phyloP scores from a whole-genome alignment of 2,888 invertebrate species.

The Suillia variegata region DNA sequence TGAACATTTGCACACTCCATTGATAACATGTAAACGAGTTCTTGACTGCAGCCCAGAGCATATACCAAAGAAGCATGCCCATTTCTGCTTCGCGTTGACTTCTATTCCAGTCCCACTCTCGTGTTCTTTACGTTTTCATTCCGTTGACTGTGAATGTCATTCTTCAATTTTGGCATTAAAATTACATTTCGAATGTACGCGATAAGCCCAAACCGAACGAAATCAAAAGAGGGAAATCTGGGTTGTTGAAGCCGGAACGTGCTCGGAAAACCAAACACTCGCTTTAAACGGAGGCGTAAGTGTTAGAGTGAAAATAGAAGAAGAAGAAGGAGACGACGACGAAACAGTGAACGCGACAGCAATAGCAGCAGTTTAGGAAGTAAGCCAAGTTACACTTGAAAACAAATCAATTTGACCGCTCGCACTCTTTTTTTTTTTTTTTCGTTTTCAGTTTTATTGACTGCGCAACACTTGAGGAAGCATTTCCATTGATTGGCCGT shows the following conservation, averaged over 20 bases:
- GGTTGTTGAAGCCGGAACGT: slow-evolving; percentile 37
- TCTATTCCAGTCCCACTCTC: too few relatives aligned
- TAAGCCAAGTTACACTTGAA: too few relatives aligned
- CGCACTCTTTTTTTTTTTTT: slow-evolving; percentile 6
- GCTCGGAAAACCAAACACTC: slow-evolving; percentile 34
- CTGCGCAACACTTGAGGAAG: slow-evolving; percentile 37
- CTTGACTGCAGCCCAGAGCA: too few relatives aligned
- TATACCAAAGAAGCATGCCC: too few relatives aligned
- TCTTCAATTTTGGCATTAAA: neutral
- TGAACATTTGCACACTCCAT: slow-evolving; percentile 5
- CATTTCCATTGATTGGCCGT: slow-evolving; percentile 26
- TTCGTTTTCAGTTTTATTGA: slow-evolving; percentile 24
- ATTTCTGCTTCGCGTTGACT: too few relatives aligned
- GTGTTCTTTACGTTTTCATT: too few relatives aligned
- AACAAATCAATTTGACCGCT: too few relatives aligned
- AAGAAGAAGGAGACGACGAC: too few relatives aligned
- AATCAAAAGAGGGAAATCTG: slow-evolving; percentile 39
- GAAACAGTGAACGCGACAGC: too few relatives aligned
- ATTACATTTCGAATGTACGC: neutral
- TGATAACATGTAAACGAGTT: neutral
- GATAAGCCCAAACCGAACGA: too few relatives aligned
- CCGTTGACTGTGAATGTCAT: neutral
- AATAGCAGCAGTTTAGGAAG: too few relatives aligned
- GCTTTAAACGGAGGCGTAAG: slow-evolving; percentile 1
- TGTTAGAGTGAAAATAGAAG: too few relatives aligned